A percentile compares a stretch with the other conserved stretches of the same genome.
These are phyloP conservation scores for Holocentrus rufus DNA, from an alignment of 2,797 vertebrate genomes.

Conservation along the genomic window DNA sequence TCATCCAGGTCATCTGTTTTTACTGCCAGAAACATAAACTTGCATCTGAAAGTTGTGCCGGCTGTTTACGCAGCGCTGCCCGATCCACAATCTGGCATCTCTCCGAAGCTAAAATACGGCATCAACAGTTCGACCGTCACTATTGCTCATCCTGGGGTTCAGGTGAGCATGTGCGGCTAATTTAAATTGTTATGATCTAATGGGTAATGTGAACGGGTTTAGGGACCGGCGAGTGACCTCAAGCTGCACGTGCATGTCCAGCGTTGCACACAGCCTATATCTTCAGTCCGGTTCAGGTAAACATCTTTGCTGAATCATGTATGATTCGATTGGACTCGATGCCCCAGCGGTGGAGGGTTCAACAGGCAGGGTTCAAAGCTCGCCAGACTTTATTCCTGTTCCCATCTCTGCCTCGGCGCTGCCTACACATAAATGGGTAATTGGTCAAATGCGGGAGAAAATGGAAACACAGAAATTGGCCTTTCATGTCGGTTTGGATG, in stretches of 20 bases:
- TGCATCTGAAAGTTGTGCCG: neutral
- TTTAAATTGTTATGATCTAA: neutral
- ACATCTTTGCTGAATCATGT: slow-evolving; percentile 16
- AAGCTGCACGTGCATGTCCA: slow-evolving; percentile 14
- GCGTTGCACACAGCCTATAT: neutral
- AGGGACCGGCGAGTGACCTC: neutral
- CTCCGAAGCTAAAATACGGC: neutral
- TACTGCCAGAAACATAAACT: slow-evolving; percentile 3
- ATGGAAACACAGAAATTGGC: slow-evolving; percentile 27
- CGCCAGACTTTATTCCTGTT: slow-evolving; percentile 15
- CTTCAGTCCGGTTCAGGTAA: neutral
- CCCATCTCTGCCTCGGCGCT: slow-evolving; percentile 19
- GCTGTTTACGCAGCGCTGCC: slow-evolving; percentile 2
- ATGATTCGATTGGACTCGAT: slow-evolving; percentile 18
- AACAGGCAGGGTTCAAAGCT: slow-evolving; percentile 40
- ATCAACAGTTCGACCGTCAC: slow-evolving; percentile 1
- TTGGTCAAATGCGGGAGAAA: slow-evolving; percentile 44
- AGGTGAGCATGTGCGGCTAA: neutral
- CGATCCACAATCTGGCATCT: slow-evolving; percentile 25
- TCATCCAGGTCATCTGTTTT: neutral
- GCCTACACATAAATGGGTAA: slow-evolving; percentile 45
- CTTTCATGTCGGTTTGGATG: slow-evolving; percentile 45
- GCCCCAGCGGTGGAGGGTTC: slow-evolving; percentile 22
- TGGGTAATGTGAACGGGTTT: neutral
- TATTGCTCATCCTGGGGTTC: slow-evolving; percentile 13